Percentiles rank a stretch among this genome's conserved stretches.
Conservation (phyloP, 2,797 vertebrate species). For the Melanotaenia nigrans region DNA sequence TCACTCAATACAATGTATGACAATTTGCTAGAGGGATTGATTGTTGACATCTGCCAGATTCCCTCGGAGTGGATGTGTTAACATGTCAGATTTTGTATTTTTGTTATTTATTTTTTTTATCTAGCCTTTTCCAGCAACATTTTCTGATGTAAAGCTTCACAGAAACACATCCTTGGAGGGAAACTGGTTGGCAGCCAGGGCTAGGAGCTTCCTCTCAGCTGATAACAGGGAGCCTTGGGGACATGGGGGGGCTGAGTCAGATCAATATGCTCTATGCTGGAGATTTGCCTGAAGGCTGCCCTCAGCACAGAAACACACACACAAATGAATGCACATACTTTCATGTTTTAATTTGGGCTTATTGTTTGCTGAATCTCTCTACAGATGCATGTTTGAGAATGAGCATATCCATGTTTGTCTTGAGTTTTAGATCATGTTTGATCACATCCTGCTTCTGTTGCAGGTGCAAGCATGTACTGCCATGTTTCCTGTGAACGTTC, state of each 20-base stretch:
- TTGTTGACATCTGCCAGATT: too few species aligned
- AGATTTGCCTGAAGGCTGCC: constrained; percentile 14
- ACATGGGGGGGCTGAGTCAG: constrained; percentile 16
- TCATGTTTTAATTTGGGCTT: not conserved
- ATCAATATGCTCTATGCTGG: constrained; percentile 37
- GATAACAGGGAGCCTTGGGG: constrained; percentile 19
- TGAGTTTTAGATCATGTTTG: not conserved
- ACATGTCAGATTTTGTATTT: too few species aligned
- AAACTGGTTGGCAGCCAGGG: constrained; percentile 25
- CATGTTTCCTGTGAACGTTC: constrained; percentile 1
- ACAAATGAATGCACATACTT: not conserved
- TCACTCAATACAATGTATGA: too few species aligned
- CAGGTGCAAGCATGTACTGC: constrained; percentile 11
- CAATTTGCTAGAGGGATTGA: too few species aligned
- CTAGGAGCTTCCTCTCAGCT: constrained; percentile 28
- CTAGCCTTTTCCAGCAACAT: not conserved
- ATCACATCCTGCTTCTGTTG: constrained; percentile 5
- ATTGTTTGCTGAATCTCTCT: not conserved
- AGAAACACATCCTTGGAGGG: not conserved
- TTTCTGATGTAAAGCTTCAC: not conserved
- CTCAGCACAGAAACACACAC: not conserved
- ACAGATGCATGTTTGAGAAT: not conserved
- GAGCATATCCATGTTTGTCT: not conserved
- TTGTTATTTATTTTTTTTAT: not conserved
- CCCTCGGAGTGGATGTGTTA: too few species aligned